Percentiles rank a stretch among this genome's conserved stretches.
These are phyloP conservation scores for Cyphomyrmex costatus DNA, from an alignment of 1,140 invertebrate species.

Conservation along the genomic window DNA sequence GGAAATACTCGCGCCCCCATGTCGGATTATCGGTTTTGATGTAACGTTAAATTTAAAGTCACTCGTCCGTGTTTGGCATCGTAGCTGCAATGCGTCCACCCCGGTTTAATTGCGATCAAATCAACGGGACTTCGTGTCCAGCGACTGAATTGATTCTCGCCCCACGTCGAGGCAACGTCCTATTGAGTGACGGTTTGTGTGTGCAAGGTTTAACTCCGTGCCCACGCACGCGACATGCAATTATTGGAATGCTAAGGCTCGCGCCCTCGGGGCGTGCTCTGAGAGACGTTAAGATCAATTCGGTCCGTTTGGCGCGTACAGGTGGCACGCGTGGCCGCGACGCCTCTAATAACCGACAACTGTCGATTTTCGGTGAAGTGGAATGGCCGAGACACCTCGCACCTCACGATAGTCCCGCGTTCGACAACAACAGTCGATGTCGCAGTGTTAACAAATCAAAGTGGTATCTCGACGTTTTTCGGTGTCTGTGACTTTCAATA, in stretches of 20 bases:
- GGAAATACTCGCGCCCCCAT: not conserved
- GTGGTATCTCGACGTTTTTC: not conserved
- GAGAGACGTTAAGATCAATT: conserved; percentile 61
- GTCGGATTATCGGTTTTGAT: not conserved
- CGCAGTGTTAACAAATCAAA: no score
- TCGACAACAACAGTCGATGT: not conserved
- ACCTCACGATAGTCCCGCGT: not conserved
- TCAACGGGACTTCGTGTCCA: conserved; percentile 25
- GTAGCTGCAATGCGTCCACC: not conserved
- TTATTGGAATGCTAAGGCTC: conserved; percentile 63
- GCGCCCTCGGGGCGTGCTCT: not conserved
- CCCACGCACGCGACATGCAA: conserved; percentile 59
- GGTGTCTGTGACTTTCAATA: not conserved
- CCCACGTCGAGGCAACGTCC: conserved; percentile 58
- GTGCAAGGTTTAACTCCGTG: conserved; percentile 61
- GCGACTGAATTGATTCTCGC: conserved; percentile 32
- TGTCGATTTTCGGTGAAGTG: conserved; percentile 48
- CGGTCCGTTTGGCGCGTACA: conserved; percentile 46
- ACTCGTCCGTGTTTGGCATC: not conserved
- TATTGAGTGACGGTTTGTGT: conserved; percentile 50
- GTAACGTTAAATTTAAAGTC: not conserved
- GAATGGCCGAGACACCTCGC: conserved; percentile 24
- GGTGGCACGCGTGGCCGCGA: conserved; percentile 48
- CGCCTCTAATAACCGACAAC: conserved; percentile 61
- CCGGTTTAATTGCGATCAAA: conserved; percentile 44